Conservation (phyloP, 2,113 vertebrate species). For the Mystacornis crossleyi region DNA sequence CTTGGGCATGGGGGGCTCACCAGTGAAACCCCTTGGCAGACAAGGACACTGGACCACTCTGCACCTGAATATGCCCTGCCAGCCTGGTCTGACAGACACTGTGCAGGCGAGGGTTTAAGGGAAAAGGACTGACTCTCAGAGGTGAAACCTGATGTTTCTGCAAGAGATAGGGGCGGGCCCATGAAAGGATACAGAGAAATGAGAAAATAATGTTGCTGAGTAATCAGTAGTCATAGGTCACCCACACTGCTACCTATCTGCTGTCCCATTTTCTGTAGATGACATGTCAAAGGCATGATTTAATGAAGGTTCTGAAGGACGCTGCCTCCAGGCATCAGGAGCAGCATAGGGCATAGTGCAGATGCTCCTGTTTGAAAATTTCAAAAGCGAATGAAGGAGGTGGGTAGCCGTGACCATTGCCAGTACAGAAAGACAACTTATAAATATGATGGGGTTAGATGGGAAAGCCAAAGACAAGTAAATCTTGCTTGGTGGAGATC, state of each 20-base stretch:
- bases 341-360: background rate
- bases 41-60: accelerated
- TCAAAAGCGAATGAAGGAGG: background rate
- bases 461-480: background rate
- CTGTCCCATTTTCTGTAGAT: background rate
- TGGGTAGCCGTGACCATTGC: background rate
- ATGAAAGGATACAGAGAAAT: background rate
- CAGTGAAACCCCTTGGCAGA: accelerated
- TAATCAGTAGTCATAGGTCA: background rate
- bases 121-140: background rate
- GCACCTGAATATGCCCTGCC: accelerated
- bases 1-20: accelerated
- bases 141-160: background rate
- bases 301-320: constrained; percentile 8
- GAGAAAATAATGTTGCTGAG: background rate
- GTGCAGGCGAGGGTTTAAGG: accelerated
- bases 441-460: background rate
- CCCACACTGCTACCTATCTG: background rate
- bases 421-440: background rate
- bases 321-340: background rate
- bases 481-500: background rate
- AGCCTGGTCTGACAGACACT: background rate
- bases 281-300: background rate
- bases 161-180: accelerated
- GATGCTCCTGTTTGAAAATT: background rate